Conservation (phyloP, 2,113 vertebrate genomes). For the Melospiza melodia region DNA sequence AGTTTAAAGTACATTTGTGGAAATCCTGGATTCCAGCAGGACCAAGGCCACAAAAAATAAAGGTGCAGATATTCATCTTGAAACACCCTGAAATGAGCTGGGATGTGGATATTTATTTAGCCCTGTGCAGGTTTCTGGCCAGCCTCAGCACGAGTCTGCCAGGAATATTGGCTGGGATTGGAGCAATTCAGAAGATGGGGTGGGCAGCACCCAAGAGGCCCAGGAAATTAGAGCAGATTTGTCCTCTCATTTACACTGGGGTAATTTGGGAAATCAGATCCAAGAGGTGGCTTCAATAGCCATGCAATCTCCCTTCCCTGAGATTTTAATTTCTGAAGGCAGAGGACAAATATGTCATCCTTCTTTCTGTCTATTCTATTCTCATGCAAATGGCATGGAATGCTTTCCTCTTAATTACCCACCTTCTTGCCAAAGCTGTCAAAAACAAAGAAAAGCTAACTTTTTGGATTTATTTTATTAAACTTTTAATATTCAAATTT, state of each 20-base stretch:
- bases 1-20: not conserved
- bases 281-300: not conserved
- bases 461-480: constrained; percentile 51
- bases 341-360: constrained; percentile 50
- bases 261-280: not conserved
- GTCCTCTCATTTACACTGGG: not conserved
- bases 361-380: constrained; percentile 5
- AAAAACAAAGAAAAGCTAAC: not conserved
- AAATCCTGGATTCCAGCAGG: not conserved
- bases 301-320: not conserved
- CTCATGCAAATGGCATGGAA: constrained; percentile 45
- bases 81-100: not conserved
- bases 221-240: not conserved
- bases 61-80: not conserved
- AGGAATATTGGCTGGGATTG: not conserved
- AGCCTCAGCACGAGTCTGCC: not conserved
- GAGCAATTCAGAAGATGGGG: not conserved
- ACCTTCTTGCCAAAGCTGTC: constrained; percentile 35
- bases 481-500: constrained; percentile 53
- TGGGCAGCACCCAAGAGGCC: not conserved
- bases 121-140: not conserved
- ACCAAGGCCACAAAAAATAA: not conserved
- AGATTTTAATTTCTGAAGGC: constrained; percentile 15
- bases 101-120: not conserved
- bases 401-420: constrained; percentile 20